Evolutionary conservation across 2,113 vertebrate genomes (phyloP).

Genomic region (Pluvialis apricaria): DNA sequence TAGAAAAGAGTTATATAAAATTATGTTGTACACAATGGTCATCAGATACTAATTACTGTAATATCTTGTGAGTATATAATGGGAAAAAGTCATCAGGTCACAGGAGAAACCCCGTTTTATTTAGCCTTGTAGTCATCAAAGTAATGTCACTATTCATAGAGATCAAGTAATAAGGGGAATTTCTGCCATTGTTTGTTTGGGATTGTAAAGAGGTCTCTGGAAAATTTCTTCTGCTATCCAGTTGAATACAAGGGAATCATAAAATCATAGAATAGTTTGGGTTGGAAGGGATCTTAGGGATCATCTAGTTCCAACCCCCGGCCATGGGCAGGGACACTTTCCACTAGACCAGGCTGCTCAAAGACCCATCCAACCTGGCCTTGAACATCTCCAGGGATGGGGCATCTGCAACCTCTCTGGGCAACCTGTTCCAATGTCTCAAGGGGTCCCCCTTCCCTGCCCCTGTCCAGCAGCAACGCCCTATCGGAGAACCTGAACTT

Average conservation of each 20-base stretch:
- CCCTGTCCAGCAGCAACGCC: neutral
- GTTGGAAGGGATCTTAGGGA: neutral
- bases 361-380: neutral
- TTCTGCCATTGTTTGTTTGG: neutral
- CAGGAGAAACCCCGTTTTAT: neutral
- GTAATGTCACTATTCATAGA: neutral
- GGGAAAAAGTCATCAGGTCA: neutral
- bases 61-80: neutral
- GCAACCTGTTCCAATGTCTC: neutral
- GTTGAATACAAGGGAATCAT: neutral
- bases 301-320: neutral
- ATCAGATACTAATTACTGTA: neutral
- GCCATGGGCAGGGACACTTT: neutral
- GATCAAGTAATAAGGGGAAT: neutral
- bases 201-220: neutral
- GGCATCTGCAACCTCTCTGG: neutral
- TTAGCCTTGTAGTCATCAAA: neutral
- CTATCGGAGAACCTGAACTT: neutral
- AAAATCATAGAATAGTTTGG: neutral
- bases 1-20: neutral
- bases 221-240: neutral
- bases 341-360: neutral
- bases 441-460: neutral
- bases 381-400: neutral
- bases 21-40: neutral